Percentiles rank a stretch among this genome's conserved stretches.
Conservation (phyloP, 2,113 vertebrate species). For the Rhabdomys dilectus region DNA sequence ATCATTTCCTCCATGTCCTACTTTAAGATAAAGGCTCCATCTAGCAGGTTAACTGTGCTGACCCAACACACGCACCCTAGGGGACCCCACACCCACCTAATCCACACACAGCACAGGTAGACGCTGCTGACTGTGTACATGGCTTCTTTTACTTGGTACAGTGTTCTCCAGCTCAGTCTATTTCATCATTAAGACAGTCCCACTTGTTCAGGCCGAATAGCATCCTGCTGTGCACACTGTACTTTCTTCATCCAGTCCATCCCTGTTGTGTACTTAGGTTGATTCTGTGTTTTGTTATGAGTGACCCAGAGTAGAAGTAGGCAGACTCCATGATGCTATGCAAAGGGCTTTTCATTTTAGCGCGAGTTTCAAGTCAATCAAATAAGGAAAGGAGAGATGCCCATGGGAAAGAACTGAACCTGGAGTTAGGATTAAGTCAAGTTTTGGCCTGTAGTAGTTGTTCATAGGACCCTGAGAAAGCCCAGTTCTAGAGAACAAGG, state of each 20-base stretch:
- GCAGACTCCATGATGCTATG: too few species aligned
- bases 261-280: background rate
- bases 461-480: background rate
- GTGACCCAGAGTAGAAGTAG: background rate
- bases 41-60: background rate
- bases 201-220: background rate
- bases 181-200: background rate
- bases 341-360: background rate
- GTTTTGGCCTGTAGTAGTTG: background rate
- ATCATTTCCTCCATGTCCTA: too few species aligned
- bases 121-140: background rate
- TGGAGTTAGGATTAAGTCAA: background rate
- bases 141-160: background rate
- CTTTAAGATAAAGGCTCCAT: background rate
- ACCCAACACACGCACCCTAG: too few species aligned
- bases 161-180: background rate
- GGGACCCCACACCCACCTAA: too few species aligned
- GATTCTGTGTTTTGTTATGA: background rate
- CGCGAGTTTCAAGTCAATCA: background rate
- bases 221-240: background rate
- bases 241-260: background rate
- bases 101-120: background rate
- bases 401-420: background rate
- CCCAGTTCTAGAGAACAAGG: background rate
- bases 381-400: background rate